Evolutionary conservation across 1,140 invertebrate genomes (phyloP).

Genomic region (Drosophila dunni): DNA sequence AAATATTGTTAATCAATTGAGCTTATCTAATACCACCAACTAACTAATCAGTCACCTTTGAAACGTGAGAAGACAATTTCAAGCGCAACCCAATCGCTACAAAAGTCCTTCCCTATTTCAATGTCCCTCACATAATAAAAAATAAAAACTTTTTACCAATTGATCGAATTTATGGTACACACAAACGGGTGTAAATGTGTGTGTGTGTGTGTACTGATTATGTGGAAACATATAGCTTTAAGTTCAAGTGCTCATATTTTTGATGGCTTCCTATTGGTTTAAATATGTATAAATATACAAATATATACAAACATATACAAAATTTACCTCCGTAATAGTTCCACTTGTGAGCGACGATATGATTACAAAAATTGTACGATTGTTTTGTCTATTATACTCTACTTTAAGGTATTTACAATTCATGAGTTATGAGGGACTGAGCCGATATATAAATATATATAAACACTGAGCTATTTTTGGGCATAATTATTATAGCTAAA

Average conservation of each 20-base stretch:
- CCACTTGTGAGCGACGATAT: slow-evolving; percentile 48
- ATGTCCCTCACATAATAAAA: slow-evolving; percentile 18
- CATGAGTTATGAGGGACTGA: not conserved
- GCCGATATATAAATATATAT: too few species aligned
- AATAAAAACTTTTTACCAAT: not conserved
- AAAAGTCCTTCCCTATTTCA: slow-evolving; percentile 14
- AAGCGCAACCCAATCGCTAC: not conserved
- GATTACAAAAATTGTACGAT: slow-evolving; percentile 39
- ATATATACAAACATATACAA: slow-evolving; percentile 27
- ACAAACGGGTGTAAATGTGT: not conserved
- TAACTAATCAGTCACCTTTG: slow-evolving; percentile 28
- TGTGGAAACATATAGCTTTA: slow-evolving; percentile 19
- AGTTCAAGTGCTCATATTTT: slow-evolving; percentile 24
- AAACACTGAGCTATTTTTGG: too few species aligned
- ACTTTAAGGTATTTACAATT: not conserved
- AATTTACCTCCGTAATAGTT: slow-evolving; percentile 24
- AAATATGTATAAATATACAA: slow-evolving; percentile 8
- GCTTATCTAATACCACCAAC: slow-evolving; percentile 5
- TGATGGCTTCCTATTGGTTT: slow-evolving; percentile 28
- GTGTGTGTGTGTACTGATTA: slow-evolving; percentile 14
- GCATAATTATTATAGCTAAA: too few species aligned
- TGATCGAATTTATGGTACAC: slow-evolving; percentile 1
- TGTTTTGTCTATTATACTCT: slow-evolving; percentile 22
- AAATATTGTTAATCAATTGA: not conserved
- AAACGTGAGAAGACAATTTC: not conserved